Conservation (phyloP, 2,113 vertebrate genomes). For the Marmota monax region DNA sequence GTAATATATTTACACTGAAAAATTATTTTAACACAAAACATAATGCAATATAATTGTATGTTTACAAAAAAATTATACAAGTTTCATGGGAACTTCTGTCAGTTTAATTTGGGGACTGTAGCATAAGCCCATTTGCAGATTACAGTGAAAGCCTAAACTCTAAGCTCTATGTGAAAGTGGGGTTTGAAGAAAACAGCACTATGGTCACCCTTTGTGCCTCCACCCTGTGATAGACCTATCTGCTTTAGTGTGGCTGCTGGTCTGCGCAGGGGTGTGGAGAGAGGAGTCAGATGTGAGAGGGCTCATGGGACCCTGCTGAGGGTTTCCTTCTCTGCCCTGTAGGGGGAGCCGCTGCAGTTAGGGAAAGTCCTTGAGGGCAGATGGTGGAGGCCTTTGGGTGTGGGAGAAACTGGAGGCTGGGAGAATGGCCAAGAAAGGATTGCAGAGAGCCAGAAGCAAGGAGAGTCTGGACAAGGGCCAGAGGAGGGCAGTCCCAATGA, state of each 20-base stretch:
- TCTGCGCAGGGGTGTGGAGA: background rate
- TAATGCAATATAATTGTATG: background rate
- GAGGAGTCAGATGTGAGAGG: background rate
- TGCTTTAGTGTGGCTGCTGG: background rate
- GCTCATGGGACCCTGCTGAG: background rate
- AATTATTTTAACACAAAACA: background rate
- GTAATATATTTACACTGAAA: background rate
- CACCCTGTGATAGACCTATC: background rate
- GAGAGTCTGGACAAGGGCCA: background rate
- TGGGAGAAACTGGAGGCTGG: background rate
- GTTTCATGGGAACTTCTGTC: background rate
- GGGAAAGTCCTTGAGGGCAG: background rate
- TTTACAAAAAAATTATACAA: background rate
- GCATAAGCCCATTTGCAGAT: background rate
- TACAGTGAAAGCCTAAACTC: background rate
- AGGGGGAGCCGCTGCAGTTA: conserved; percentile 53
- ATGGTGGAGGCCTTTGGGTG: no score
- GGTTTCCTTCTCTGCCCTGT: conserved; percentile 42
- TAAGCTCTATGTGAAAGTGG: background rate
- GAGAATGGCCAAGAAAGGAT: background rate
- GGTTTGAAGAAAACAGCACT: background rate
- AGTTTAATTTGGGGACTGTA: background rate
- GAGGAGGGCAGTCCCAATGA: background rate
- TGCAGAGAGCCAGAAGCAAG: background rate
- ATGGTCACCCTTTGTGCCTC: no score